Evolutionary conservation across 1,140 invertebrate species (phyloP).

Genomic region (Ladona fulva): DNA sequence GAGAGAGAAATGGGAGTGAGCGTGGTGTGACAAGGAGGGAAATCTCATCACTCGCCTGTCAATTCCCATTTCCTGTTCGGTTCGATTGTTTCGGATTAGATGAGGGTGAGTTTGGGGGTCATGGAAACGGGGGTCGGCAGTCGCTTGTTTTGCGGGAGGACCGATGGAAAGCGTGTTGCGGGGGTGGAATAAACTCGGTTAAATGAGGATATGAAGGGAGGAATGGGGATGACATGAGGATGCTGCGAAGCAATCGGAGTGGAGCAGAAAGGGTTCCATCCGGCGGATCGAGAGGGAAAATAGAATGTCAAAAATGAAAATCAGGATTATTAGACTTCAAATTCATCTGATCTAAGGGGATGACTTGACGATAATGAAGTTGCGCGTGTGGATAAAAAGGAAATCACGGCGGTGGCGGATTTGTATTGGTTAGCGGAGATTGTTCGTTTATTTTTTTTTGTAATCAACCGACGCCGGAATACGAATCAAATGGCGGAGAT

Average conservation of each 20-base stretch:
- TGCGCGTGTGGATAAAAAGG: too few relatives aligned
- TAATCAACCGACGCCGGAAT: too few relatives aligned
- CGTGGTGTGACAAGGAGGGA: background rate
- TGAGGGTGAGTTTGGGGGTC: background rate
- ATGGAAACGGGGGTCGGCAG: background rate
- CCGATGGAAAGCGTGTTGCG: background rate
- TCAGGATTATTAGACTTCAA: too few relatives aligned
- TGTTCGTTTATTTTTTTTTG: too few relatives aligned
- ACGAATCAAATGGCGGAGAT: too few relatives aligned
- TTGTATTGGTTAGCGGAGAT: too few relatives aligned
- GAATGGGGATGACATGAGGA: too few relatives aligned
- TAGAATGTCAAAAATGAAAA: background rate
- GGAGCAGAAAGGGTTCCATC: background rate
- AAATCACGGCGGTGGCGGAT: too few relatives aligned
- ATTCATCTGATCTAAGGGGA: too few relatives aligned
- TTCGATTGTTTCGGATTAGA: constrained; percentile 3
- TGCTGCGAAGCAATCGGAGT: background rate
- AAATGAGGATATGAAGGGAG: background rate
- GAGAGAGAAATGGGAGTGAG: background rate
- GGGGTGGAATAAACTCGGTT: background rate
- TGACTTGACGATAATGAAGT: too few relatives aligned
- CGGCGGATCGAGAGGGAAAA: background rate
- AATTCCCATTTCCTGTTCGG: constrained; percentile 4
- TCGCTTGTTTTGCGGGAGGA: background rate
- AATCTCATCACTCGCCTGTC: constrained; percentile 1